A percentile compares a stretch with the other conserved stretches of the same genome.
phyloP scores from a whole-genome alignment of 2,113 vertebrate species.

The Cnemophilus loriae region DNA sequence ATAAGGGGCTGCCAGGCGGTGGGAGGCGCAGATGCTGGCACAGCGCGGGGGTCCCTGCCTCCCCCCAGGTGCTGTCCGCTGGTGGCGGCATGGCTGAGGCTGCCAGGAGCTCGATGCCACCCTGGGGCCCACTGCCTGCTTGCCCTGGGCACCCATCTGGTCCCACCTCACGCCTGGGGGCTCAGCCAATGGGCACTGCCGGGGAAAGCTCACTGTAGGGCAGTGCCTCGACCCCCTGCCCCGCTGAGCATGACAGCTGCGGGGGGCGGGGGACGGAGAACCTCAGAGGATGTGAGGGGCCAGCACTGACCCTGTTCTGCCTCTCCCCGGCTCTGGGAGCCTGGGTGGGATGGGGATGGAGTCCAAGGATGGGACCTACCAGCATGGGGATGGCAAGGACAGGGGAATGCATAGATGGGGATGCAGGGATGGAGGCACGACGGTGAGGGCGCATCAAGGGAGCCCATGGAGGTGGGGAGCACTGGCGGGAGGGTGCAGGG shows the following conservation, averaged over 20 bases:
- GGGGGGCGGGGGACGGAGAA: not conserved
- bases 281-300: not conserved
- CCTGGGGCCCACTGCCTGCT: not conserved
- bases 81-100: not conserved
- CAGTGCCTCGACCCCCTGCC: not conserved
- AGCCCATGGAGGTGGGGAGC: not conserved
- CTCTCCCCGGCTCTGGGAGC: not conserved
- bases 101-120: not conserved
- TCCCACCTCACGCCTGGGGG: not conserved
- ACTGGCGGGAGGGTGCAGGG: not conserved
- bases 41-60: not conserved
- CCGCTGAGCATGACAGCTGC: fast-evolving
- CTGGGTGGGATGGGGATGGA: not conserved
- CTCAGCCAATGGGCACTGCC: not conserved
- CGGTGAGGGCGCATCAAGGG: not conserved
- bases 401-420: not conserved
- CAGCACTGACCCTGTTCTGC: not conserved
- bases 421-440: not conserved
- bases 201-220: not conserved
- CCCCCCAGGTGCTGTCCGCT: not conserved
- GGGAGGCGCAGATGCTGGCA: conserved; percentile 41
- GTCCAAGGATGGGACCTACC: too few species aligned
- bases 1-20: conserved; percentile 24
- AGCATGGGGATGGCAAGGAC: too few species aligned
- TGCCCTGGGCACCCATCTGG: not conserved